Base-by-base conservation (phyloP, 2,888 invertebrate species). In the Eurois occulta region DNA sequence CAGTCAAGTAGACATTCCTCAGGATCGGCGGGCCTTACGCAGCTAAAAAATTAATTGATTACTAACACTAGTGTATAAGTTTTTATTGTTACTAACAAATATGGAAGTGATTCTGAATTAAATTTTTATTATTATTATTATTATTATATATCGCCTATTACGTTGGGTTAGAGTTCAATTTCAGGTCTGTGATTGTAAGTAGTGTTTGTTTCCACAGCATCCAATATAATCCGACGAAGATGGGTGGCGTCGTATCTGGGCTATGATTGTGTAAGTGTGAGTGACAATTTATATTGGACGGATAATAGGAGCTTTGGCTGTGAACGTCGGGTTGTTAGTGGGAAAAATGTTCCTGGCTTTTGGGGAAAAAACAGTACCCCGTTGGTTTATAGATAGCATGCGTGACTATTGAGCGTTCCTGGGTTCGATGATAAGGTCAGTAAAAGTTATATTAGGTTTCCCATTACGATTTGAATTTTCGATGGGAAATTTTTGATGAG, bases 211-310 rank as follows among this genome's bases (percentile, higher is more conserved):
- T 65, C 11, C 41, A 21, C 91, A 92, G 91, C 88, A 82, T 92
- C 91, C 89, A 77, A 86, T 86, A 72, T 88, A 83, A 92, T 77
- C 55, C 90, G 86, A 78, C 91, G 48, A 89, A 92, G 85, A 85
- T 83, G 74, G 75, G 87, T 87, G 67, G 88, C 62, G 66, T 76
- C 48, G 41, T 72, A 73, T 82, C 75, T 72, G 52, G 65, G 75
- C 80, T 81, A 86, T 84, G 83, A 86, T 85, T 80, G 87, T 85
- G 81, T 84, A 87, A 88, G 84, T 84, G 79, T 46, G 74, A 75
- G 82, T 75, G 89, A 86, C 92, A 86, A 87, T 89, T 88, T 83
- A 83, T 87, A 87, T 88, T 82, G 90, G 92, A 86, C 81, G 93
- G 90, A 75, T 93, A 90, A 89, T 89, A 90, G 73, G 78, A 75